Conservation (phyloP, 2,113 vertebrate genomes). For the Tachycineta bicolor region DNA sequence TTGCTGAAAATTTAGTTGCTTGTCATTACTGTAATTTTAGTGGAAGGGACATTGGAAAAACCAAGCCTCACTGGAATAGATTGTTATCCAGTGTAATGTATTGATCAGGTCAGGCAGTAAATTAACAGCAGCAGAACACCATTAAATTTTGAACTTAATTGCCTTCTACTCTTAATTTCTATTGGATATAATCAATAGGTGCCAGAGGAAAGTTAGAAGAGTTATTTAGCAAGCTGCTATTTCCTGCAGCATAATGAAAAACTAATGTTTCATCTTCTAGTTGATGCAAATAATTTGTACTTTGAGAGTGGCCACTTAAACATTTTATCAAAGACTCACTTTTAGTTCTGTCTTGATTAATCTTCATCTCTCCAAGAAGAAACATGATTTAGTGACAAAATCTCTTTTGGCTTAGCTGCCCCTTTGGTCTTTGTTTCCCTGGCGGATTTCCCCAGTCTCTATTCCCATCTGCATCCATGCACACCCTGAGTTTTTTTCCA, state of each 20-base stretch:
- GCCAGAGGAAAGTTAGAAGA: conserved; percentile 75
- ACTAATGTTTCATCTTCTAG: conserved; percentile 64
- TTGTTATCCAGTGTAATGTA: conserved; percentile 73
- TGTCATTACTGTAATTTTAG: conserved; percentile 65
- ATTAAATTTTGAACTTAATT: conserved; percentile 85
- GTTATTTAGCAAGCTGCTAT: conserved; percentile 73
- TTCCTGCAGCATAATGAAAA: conserved; percentile 67
- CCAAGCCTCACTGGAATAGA: conserved; percentile 58
- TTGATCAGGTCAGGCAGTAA: conserved; percentile 82
- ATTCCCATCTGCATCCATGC: neutral
- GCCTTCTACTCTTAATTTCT: conserved; percentile 82
- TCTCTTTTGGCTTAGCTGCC: neutral
- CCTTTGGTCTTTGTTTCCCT: neutral
- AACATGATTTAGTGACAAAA: neutral
- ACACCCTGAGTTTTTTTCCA: neutral
- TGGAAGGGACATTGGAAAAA: conserved; percentile 51
- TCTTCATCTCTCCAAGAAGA: neutral
- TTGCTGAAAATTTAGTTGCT: conserved; percentile 26
- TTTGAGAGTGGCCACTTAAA: conserved; percentile 44
- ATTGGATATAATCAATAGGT: conserved; percentile 80
- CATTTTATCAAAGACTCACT: conserved; percentile 50
- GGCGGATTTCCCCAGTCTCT: neutral
- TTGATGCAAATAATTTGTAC: conserved; percentile 56
- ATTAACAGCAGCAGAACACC: conserved; percentile 79
- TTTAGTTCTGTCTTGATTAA: conserved; percentile 40